A percentile compares a stretch with the other conserved stretches of the same genome.
These are phyloP conservation scores for Anolis sagrei DNA, from an alignment of 2,113 vertebrate genomes.

Conservation along the genomic window DNA sequence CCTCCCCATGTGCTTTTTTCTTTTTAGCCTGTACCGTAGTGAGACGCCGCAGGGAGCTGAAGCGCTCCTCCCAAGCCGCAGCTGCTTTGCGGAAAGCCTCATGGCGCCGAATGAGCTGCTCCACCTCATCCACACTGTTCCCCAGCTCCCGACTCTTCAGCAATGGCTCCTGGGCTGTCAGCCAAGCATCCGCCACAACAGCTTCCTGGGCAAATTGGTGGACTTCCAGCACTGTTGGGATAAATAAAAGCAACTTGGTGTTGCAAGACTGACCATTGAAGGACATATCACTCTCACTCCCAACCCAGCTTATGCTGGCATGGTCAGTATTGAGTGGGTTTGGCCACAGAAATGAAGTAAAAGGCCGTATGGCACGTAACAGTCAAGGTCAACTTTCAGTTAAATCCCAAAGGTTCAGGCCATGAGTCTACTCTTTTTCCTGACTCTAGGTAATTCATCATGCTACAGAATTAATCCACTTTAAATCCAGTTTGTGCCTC, in stretches of 20 bases:
- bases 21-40: slow-evolving; percentile 80
- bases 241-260: rapidly evolving
- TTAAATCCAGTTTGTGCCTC: too few species aligned
- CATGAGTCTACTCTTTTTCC: neutral
- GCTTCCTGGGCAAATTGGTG: slow-evolving; percentile 97
- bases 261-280: neutral
- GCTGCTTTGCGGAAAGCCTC: slow-evolving; percentile 94
- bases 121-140: slow-evolving; percentile 92
- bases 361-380: too few species aligned
- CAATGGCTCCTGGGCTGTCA: slow-evolving; percentile 91
- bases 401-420: neutral
- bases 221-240: slow-evolving; percentile 87
- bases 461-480: too few species aligned
- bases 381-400: too few species aligned
- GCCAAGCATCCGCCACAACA: slow-evolving; percentile 92
- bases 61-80: slow-evolving; percentile 91
- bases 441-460: too few species aligned
- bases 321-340: neutral
- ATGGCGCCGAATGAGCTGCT: slow-evolving; percentile 93
- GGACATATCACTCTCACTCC: neutral
- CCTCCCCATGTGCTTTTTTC: neutral
- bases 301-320: neutral
- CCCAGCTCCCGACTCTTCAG: slow-evolving; percentile 91
- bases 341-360: too few species aligned
- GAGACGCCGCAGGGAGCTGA: slow-evolving; percentile 91